Conservation (phyloP, 2,888 invertebrate species). For the Bruchidius siliquastri region DNA sequence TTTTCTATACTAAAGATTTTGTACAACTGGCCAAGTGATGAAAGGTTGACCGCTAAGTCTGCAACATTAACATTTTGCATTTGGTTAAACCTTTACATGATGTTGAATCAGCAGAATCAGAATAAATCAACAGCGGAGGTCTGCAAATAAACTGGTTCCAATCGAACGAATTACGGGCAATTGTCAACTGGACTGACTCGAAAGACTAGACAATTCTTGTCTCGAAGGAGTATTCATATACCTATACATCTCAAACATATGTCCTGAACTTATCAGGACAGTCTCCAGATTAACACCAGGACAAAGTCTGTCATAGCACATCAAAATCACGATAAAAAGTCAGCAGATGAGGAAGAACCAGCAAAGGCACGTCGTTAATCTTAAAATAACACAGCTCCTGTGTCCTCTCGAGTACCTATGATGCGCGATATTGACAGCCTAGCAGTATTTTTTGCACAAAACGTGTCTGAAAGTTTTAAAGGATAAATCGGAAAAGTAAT, state of each 20-base stretch:
- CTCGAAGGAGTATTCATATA: not conserved
- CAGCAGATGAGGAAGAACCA: too few relatives aligned
- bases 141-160: not conserved
- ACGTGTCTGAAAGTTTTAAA: too few relatives aligned
- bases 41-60: not conserved
- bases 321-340: too few relatives aligned
- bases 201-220: not conserved
- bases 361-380: too few relatives aligned
- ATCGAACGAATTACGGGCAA: not conserved
- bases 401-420: too few relatives aligned
- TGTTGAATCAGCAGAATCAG: not conserved
- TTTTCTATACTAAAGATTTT: not conserved
- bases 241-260: not conserved
- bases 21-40: not conserved
- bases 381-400: too few relatives aligned
- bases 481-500: too few relatives aligned
- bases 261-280: not conserved
- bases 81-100: not conserved
- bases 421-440: too few relatives aligned
- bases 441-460: too few relatives aligned
- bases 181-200: not conserved
- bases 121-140: not conserved
- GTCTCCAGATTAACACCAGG: not conserved
- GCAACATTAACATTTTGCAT: not conserved
- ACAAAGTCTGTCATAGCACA: not conserved